phyloP scores from a whole-genome alignment of 2,888 invertebrate species.

The Drosophila ustulata region DNA sequence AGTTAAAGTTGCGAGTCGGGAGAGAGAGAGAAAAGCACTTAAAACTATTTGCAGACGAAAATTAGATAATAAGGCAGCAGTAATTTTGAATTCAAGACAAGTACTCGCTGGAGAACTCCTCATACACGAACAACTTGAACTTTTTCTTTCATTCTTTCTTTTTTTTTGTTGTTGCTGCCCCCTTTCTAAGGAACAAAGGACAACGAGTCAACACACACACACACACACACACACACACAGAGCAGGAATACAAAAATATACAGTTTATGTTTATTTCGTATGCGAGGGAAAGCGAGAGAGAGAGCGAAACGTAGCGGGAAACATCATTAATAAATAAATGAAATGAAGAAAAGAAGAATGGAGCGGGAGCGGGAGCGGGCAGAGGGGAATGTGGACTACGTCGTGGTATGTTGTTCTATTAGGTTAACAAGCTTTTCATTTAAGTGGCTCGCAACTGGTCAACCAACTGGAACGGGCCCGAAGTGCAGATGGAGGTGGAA shows the following conservation, averaged over 20 bases:
- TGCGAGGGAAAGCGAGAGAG: conserved; percentile 2
- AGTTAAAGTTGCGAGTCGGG: not conserved
- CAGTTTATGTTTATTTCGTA: conserved; percentile 27
- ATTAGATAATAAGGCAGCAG: conserved; percentile 2
- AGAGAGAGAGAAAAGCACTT: not conserved
- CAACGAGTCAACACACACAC: not conserved
- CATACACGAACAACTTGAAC: not conserved
- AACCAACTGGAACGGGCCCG: conserved; percentile 34
- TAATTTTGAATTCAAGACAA: not conserved
- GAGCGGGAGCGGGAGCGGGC: not conserved
- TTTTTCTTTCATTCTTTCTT: not conserved
- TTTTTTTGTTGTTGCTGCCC: not conserved
- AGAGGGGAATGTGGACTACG: conserved; percentile 1
- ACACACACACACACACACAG: conserved; percentile 1
- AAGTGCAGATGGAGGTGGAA: not conserved
- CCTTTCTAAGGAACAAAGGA: not conserved
- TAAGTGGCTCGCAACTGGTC: conserved; percentile 68
- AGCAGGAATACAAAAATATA: conserved; percentile 15
- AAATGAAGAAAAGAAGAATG: conserved; percentile 51
- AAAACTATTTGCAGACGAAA: not conserved
- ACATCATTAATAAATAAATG: conserved; percentile 58
- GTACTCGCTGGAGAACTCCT: not conserved
- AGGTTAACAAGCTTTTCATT: conserved; percentile 79
- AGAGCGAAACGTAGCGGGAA: not conserved
- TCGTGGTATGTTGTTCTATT: conserved; percentile 65